phyloP scores from a whole-genome alignment of 2,888 invertebrate species.

The Ryuthela nishihirai region DNA sequence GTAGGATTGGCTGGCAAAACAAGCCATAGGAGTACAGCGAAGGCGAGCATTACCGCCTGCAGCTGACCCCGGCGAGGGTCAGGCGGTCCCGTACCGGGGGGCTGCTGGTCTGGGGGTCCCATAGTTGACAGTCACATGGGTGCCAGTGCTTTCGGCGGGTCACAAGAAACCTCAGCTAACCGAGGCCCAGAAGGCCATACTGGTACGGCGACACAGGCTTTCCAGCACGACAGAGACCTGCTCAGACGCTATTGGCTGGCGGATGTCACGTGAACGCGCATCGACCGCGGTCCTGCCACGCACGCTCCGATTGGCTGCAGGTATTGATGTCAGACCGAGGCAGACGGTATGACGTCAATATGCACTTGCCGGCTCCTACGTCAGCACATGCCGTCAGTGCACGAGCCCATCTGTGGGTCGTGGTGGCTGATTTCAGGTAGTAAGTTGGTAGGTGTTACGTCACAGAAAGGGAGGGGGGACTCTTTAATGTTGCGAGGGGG shows the following conservation, averaged over 20 bases:
- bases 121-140: constrained; percentile 27
- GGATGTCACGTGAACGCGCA: constrained; percentile 13
- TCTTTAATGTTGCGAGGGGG: no score
- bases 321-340: constrained; percentile 26
- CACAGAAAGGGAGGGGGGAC: no score
- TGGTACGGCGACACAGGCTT: constrained; percentile 12
- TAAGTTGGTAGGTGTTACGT: no score
- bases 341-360: constrained; percentile 37
- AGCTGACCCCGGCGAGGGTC: no score
- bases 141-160: constrained; percentile 9
- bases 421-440: no score
- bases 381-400: no score
- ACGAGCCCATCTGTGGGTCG: no score
- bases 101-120: constrained; percentile 1
- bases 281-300: constrained; percentile 19
- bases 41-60: constrained; percentile 6
- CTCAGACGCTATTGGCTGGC: constrained; percentile 6
- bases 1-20: constrained; percentile 20
- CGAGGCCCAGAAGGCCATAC: constrained; percentile 21
- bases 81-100: no score
- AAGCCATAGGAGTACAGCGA: constrained; percentile 8
- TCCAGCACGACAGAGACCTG: constrained; percentile 25
- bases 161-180: constrained; percentile 14
- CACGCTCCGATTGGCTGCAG: constrained; percentile 19
- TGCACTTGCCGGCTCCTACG: no score